Evolutionary conservation across 2,888 invertebrate species (phyloP), one percentile per base, ranked within the genome.

Genomic region (Subacronicta megacephala): DNA sequence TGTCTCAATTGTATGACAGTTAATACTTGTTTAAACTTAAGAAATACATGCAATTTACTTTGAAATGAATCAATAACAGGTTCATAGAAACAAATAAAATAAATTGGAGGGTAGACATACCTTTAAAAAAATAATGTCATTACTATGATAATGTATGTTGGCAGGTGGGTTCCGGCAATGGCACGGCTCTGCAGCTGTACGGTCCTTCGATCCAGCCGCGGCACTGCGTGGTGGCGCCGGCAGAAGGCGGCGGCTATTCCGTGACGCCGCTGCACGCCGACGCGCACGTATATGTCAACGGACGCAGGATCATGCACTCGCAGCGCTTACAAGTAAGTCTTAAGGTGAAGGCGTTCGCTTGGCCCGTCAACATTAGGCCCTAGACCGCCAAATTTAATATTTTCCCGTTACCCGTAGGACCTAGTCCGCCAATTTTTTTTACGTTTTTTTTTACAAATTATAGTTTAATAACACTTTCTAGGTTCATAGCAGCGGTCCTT

Each of bases 201-300:
- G 99, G 98, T 12, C 97, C 98, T 17, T 98, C 98, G 77, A 98
- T 99, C 72, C 98, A 98, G 94, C 96, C 99, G 10, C 95, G 98
- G 51, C 99, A 99, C 90, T 99, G 99, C 92, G 98, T 99, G 78
- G 97, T 99, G 75, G 98, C 99, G 50, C 96, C 98, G 55, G 97
- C 98, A 70, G 98, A 98, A 81, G 98, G 98, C 62, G 97, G 99
- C 60, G 98, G 98, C 46, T 99, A 98, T 73, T 97, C 97, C 2
- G 96, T 99, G 38, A 99, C 99, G 23, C 99, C 99, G 7, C 96
- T 98, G 80, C 98, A 98, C 83, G 95, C 98, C 20, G 98, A 99
- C 89, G 98, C 99, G 10, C 97, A 98, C 84, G 98, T 98, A 26
- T 98, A 98, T 89, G 98, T 99, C 71, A 99, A 99, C 90, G 98